Evolutionary conservation across 2,888 invertebrate genomes (phyloP).

Genomic region (Mythimna loreyi): DNA sequence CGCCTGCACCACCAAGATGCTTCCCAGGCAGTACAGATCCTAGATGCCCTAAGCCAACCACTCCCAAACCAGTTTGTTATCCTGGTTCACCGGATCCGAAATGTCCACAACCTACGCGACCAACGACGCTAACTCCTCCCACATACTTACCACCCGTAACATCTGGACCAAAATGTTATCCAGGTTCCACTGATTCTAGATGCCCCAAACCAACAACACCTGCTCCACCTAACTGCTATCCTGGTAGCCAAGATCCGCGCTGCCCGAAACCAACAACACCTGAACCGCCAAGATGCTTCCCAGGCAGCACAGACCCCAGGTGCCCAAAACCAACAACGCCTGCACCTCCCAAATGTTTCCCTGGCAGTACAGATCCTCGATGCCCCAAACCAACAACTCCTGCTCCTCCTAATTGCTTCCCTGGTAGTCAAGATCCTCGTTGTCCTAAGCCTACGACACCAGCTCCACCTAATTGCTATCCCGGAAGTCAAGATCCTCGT

Average conservation of each 20-base stretch:
- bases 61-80: slow-evolving; percentile 53
- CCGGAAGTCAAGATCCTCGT: not conserved
- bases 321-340: slow-evolving; percentile 68
- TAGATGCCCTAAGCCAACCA: slow-evolving; percentile 14
- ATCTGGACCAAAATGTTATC: slow-evolving; percentile 1
- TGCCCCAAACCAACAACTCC: slow-evolving; percentile 66
- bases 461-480: not conserved
- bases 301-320: slow-evolving; percentile 52
- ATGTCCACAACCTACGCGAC: slow-evolving; percentile 75
- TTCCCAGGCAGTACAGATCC: slow-evolving; percentile 69
- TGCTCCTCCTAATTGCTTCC: slow-evolving; percentile 61
- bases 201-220: slow-evolving; percentile 68
- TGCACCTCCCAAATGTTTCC: slow-evolving; percentile 64
- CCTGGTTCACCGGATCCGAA: slow-evolving; percentile 78
- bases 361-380: slow-evolving; percentile 56
- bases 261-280: slow-evolving; percentile 68
- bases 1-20: slow-evolving; percentile 43
- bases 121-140: slow-evolving; percentile 70
- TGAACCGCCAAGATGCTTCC: slow-evolving; percentile 50
- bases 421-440: slow-evolving; percentile 69
- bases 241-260: slow-evolving; percentile 55
- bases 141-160: slow-evolving; percentile 69
- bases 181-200: slow-evolving; percentile 55
- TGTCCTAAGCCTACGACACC: slow-evolving; percentile 68
- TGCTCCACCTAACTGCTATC: slow-evolving; percentile 56